A percentile compares a stretch with the other conserved stretches of the same genome.
These are phyloP conservation scores for Rhea americana DNA, from an alignment of 2,113 vertebrate species.

Conservation along the genomic window DNA sequence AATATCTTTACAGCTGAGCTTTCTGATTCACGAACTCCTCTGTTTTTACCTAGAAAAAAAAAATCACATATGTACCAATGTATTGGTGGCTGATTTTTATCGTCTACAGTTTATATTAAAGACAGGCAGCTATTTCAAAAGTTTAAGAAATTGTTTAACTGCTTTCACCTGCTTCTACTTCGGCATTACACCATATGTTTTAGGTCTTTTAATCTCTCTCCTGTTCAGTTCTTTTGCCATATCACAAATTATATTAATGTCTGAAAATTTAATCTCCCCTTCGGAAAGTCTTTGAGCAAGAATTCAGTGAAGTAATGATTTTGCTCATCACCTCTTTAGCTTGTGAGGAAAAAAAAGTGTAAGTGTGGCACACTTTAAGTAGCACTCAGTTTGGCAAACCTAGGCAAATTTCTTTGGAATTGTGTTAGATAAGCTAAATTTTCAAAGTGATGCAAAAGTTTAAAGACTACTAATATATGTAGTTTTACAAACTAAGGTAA, in stretches of 20 bases:
- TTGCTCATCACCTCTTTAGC: neutral
- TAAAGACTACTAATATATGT: neutral
- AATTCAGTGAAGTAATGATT: neutral
- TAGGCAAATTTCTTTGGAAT: neutral
- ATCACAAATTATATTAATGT: neutral
- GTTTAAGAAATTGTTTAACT: constrained; percentile 78
- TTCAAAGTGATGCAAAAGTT: neutral
- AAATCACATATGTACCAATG: constrained; percentile 71
- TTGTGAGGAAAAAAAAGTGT: no score
- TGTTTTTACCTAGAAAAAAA: constrained; percentile 68
- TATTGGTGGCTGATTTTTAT: constrained; percentile 71
- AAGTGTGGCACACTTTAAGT: neutral
- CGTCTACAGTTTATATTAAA: constrained; percentile 25
- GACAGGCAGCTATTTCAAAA: constrained; percentile 59
- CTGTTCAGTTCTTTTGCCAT: neutral
- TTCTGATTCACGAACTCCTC: constrained; percentile 74
- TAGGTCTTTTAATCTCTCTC: constrained; percentile 71
- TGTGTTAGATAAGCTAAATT: neutral
- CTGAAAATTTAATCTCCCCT: constrained; percentile 15
- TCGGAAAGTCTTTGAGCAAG: constrained; percentile 26
- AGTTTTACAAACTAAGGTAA: neutral
- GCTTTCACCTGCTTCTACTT: constrained; percentile 87
- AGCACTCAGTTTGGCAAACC: neutral
- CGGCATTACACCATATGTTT: constrained; percentile 84
- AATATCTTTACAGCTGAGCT: constrained; percentile 70